Evolutionary conservation across 2,113 vertebrate genomes (phyloP).

Genomic region (Rutilus rutilus): DNA sequence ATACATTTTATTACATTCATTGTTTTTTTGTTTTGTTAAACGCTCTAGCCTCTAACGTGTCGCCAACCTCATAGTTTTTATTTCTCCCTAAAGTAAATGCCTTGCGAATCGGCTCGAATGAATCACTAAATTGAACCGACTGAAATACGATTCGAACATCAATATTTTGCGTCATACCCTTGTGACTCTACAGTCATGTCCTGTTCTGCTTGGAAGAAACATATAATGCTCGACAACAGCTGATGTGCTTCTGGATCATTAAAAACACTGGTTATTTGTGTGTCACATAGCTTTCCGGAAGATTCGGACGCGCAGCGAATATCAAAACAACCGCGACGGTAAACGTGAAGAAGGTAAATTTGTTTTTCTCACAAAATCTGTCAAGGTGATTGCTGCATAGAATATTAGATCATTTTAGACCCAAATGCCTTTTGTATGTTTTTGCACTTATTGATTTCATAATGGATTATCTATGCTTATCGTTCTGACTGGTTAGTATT

Average conservation of each 20-base stretch:
- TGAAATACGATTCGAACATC: neutral
- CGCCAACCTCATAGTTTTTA: neutral
- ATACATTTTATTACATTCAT: neutral
- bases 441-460: neutral
- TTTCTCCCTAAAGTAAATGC: neutral
- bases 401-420: neutral
- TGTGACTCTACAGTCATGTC: conserved; percentile 65
- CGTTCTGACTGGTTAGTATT: neutral
- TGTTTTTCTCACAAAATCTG: neutral
- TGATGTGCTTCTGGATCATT: conserved; percentile 45
- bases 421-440: neutral
- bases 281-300: neutral
- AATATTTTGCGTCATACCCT: conserved; percentile 58
- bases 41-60: neutral
- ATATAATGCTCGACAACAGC: conserved; percentile 27
- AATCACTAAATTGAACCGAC: neutral
- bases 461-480: neutral
- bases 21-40: conserved; percentile 1
- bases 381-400: neutral
- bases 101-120: conserved; percentile 7
- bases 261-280: conserved; percentile 6
- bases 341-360: conserved; percentile 17
- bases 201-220: conserved; percentile 51
- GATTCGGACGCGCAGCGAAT: neutral
- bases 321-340: neutral